Percentiles rank a stretch among this genome's conserved stretches.
Conservation (phyloP, 2,113 vertebrate genomes). For the Phalacrocorax pelagicus region DNA sequence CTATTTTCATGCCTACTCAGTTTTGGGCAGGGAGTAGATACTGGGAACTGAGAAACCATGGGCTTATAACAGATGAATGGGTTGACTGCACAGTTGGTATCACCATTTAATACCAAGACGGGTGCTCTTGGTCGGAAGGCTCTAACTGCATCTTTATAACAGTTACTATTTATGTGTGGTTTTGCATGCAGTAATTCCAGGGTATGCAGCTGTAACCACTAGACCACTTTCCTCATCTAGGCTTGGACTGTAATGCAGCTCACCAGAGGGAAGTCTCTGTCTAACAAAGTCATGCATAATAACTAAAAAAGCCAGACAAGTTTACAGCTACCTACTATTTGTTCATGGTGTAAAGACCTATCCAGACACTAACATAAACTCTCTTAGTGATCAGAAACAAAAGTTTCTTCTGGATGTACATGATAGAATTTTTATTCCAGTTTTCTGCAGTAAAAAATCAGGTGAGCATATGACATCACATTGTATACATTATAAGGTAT, state of each 20-base stretch:
- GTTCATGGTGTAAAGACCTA: background rate
- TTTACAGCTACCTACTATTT: background rate
- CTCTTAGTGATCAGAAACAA: background rate
- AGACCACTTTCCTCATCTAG: background rate
- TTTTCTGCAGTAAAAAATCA: background rate
- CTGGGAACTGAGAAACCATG: background rate
- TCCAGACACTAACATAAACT: background rate
- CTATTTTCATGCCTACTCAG: background rate
- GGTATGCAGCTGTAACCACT: background rate
- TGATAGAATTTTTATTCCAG: background rate
- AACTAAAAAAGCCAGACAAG: background rate
- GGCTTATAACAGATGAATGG: background rate
- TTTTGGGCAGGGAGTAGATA: background rate
- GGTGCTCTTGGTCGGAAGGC: background rate
- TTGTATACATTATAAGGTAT: background rate
- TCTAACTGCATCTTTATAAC: background rate
- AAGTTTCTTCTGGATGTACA: background rate
- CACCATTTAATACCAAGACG: background rate
- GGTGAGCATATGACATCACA: background rate
- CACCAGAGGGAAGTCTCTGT: background rate
- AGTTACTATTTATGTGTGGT: background rate
- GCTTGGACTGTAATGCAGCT: background rate
- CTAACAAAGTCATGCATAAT: background rate
- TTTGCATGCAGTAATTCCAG: background rate
- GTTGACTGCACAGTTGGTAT: background rate